These are phyloP conservation scores for Drosophila testacea DNA, from an alignment of 2,888 invertebrate species.

Conservation along the genomic window DNA sequence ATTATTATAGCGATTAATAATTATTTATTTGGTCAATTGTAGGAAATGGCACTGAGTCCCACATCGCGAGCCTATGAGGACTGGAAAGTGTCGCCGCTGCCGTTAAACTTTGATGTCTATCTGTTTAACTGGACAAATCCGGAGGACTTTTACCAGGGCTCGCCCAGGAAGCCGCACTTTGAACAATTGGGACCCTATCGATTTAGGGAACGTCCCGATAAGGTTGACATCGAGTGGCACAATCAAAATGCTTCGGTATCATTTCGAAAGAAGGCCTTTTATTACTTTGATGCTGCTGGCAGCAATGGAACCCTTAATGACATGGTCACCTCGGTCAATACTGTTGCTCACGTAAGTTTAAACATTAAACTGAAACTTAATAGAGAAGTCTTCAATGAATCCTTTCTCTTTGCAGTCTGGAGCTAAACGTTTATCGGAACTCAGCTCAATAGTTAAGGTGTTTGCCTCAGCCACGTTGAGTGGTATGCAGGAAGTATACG, in stretches of 20 bases:
- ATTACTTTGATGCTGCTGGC: slow-evolving; percentile 89
- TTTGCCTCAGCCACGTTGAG: slow-evolving; percentile 1
- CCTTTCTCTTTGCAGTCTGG: slow-evolving; percentile 80
- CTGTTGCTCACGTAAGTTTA: slow-evolving; percentile 90
- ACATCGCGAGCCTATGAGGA: slow-evolving; percentile 87
- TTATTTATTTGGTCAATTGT: slow-evolving; percentile 45
- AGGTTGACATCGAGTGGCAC: slow-evolving; percentile 91
- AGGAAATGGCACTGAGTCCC: slow-evolving; percentile 89
- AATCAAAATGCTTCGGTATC: slow-evolving; percentile 90
- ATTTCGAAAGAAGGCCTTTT: slow-evolving; percentile 89
- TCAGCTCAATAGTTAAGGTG: not conserved
- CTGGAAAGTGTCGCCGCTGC: slow-evolving; percentile 90
- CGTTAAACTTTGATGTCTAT: slow-evolving; percentile 89
- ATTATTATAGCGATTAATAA: not conserved
- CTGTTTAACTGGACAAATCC: slow-evolving; percentile 94
- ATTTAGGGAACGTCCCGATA: slow-evolving; percentile 89
- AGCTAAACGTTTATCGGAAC: slow-evolving; percentile 30
- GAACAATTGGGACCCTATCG: slow-evolving; percentile 88
- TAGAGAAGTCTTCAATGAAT: not conserved
- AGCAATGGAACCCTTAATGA: slow-evolving; percentile 90
- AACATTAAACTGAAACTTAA: not conserved
- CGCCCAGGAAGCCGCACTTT: slow-evolving; percentile 87
- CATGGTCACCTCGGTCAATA: slow-evolving; percentile 90
- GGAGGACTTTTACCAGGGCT: slow-evolving; percentile 87
- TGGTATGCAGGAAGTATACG: slow-evolving; percentile 85